A percentile compares a stretch with the other conserved stretches of the same genome.
These are phyloP conservation scores for Papilio aristodemus DNA, from an alignment of 1,140 invertebrate species.

Conservation along the genomic window DNA sequence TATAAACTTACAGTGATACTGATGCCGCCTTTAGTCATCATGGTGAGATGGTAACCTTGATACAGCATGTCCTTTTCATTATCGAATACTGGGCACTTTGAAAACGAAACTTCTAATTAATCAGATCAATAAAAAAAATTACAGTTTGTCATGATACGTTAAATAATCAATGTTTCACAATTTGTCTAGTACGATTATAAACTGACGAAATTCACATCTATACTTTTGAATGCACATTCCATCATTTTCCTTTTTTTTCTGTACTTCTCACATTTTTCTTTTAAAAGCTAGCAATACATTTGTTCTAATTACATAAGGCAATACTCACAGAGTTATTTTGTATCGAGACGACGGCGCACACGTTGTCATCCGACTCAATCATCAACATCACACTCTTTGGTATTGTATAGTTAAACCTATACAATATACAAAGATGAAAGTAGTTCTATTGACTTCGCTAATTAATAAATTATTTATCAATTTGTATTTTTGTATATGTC, in stretches of 20 bases:
- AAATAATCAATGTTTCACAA: too few species aligned
- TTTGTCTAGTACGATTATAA: too few species aligned
- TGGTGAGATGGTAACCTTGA: slow-evolving; percentile 86
- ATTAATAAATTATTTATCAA: too few species aligned
- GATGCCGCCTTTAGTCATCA: slow-evolving; percentile 71
- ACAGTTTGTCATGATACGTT: too few species aligned
- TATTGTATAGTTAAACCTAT: slow-evolving; percentile 67
- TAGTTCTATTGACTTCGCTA: too few species aligned
- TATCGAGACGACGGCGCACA: slow-evolving; percentile 86
- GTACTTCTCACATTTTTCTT: too few species aligned
- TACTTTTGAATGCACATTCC: too few species aligned
- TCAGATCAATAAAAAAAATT: neutral
- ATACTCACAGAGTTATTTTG: slow-evolving; percentile 85
- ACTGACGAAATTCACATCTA: neutral
- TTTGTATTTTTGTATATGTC: neutral
- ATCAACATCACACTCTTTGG: slow-evolving; percentile 82
- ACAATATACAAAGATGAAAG: slow-evolving; percentile 25
- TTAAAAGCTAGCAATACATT: too few species aligned
- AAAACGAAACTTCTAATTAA: slow-evolving; percentile 30
- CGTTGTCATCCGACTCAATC: slow-evolving; percentile 82
- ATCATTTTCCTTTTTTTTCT: too few species aligned
- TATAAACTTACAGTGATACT: slow-evolving; percentile 58
- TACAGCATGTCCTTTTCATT: slow-evolving; percentile 85
- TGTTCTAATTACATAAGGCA: neutral
- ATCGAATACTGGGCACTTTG: slow-evolving; percentile 89